These are phyloP conservation scores for Eulithis testata DNA, from an alignment of 2,888 invertebrate species.

Conservation along the genomic window DNA sequence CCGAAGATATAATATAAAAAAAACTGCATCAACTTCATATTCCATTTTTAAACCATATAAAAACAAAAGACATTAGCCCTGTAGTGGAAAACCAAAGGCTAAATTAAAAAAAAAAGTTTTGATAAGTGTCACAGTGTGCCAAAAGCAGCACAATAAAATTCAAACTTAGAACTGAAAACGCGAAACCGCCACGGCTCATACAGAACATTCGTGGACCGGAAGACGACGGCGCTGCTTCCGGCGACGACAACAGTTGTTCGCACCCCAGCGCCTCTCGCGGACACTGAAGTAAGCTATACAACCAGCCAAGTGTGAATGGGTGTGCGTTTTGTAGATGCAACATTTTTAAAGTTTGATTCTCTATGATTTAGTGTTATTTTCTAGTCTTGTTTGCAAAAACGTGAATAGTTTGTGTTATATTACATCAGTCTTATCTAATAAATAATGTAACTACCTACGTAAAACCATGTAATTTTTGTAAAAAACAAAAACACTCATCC, in stretches of 20 bases:
- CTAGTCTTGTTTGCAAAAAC: too few relatives aligned
- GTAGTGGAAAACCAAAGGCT: too few relatives aligned
- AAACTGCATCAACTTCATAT: not conserved
- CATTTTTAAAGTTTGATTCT: conserved; percentile 6
- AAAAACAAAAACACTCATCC: too few relatives aligned
- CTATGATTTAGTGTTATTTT: too few relatives aligned
- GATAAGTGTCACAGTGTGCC: conserved; percentile 19
- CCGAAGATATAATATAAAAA: not conserved
- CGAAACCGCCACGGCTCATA: conserved; percentile 60
- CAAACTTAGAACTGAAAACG: conserved; percentile 59
- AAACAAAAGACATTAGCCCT: not conserved
- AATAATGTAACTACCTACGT: too few relatives aligned
- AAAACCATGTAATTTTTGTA: too few relatives aligned
- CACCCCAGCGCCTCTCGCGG: conserved; percentile 78
- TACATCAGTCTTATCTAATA: too few relatives aligned
- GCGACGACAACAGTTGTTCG: conserved; percentile 75
- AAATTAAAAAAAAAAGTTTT: conserved; percentile 3
- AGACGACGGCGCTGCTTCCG: conserved; percentile 78
- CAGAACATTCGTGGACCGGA: conserved; percentile 75
- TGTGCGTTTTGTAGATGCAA: conserved; percentile 29
- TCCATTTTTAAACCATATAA: conserved; percentile 3
- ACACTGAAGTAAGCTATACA: conserved; percentile 56
- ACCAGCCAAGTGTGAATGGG: conserved; percentile 43
- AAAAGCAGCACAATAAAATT: conserved; percentile 37
- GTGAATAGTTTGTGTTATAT: too few relatives aligned